Base-by-base conservation (phyloP, 1,140 invertebrate genomes). In the Oreohelix idahoensis region DNA sequence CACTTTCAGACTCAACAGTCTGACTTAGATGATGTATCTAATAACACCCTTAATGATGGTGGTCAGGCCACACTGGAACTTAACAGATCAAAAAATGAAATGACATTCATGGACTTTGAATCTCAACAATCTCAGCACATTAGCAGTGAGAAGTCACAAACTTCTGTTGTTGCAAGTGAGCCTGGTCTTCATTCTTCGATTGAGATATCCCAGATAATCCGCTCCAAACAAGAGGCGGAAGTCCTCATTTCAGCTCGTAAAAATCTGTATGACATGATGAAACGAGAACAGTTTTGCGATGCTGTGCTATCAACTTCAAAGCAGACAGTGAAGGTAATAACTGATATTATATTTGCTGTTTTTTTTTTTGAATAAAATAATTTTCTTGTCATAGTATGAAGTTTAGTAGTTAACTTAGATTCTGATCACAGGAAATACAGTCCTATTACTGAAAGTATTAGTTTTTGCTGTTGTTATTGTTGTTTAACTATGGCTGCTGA, bases 181-280 rank as follows among this genome's bases (percentile, higher is more conserved):
- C 8, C n/a, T 15, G n/a, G 5, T 66, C n/a, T 32, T 66, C 63
- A 66, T 66, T 17, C 63, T 32, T 66, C 63, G 5, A 23, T 35
- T 2, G 63, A 66, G 29, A 29, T 29, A 29, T 32, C n/a, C 29
- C 63, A 66, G 29, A 17, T 8, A 13, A 51, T 51, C 45, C 11
- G 32, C 29, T 29, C 53, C 17, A 79, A 66, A 26, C 51, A 69
- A 39, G 32, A 66, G 26, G 35, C 38, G 39, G 77, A 79, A 39
- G 32, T 79, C 8, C 15, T 79, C 5, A 66, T 42, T 32, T 58
- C 77, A 35, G 66, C 77, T 38, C 75, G 81, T 42, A 53, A 85
- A 42, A 79, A 79, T 71, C 81, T 85, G 70, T 83, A 85, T 53
- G 66, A 71, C 53, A 85, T 85, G 84, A 85, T 85, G 84, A 85